A percentile compares a stretch with the other conserved stretches of the same genome.
These are phyloP conservation scores for Chinchilla lanigera DNA, from an alignment of 2,113 vertebrate genomes.

Conservation along the genomic window DNA sequence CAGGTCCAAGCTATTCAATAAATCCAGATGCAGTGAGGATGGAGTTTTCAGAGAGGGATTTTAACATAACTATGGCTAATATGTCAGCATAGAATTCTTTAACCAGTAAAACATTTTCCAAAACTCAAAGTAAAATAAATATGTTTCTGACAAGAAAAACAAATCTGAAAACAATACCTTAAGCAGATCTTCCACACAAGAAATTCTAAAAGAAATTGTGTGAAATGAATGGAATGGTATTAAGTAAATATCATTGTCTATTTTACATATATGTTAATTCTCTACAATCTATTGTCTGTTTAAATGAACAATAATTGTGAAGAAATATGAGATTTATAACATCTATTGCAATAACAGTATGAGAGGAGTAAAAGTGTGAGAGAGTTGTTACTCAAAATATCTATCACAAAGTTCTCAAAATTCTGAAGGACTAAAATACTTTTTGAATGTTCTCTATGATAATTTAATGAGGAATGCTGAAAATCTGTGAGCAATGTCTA, in stretches of 20 bases:
- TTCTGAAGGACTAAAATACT: background rate
- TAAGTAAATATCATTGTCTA: background rate
- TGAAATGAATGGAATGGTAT: background rate
- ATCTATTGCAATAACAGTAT: no score
- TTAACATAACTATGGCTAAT: background rate
- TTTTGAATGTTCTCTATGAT: background rate
- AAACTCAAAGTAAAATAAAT: background rate
- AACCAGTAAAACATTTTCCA: background rate
- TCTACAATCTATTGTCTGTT: background rate
- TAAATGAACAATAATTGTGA: background rate
- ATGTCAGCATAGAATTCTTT: background rate
- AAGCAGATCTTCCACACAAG: background rate
- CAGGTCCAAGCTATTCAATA: background rate
- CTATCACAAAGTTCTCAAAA: background rate
- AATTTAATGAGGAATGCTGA: no score
- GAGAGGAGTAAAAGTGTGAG: background rate
- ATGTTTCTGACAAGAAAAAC: background rate
- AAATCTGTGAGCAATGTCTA: background rate
- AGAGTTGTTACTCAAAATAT: background rate
- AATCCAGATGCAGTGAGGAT: background rate
- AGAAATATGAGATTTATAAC: background rate
- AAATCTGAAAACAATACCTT: background rate
- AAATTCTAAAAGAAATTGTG: background rate
- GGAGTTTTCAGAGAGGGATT: background rate
- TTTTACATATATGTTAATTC: background rate